Percentiles rank a stretch among this genome's conserved stretches.
phyloP scores from a whole-genome alignment of 1,140 invertebrate genomes.

The Diabrotica undecimpunctata region DNA sequence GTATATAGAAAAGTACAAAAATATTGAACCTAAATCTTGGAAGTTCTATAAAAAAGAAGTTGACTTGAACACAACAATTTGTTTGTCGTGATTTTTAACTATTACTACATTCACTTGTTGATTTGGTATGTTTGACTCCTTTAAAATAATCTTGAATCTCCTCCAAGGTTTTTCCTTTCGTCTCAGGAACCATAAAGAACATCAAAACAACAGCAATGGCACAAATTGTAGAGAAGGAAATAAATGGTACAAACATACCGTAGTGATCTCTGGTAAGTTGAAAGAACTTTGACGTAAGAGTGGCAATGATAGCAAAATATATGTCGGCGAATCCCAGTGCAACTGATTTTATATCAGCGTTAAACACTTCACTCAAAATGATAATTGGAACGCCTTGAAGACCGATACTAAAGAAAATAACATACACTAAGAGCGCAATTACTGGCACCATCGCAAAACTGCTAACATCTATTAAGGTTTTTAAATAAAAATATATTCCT shows the following conservation, averaged over 20 bases:
- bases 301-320: conserved; percentile 68
- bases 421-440: conserved; percentile 62
- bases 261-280: conserved; percentile 58
- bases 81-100: not conserved
- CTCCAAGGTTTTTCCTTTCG: conserved; percentile 46
- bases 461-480: conserved; percentile 34
- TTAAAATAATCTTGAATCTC: conserved; percentile 41
- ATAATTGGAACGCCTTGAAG: conserved; percentile 69
- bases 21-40: too few relatives aligned
- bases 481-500: conserved; percentile 60
- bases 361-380: conserved; percentile 71
- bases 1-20: too few relatives aligned
- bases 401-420: conserved; percentile 66
- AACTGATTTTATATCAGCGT: conserved; percentile 65
- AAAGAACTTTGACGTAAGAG: conserved; percentile 72
- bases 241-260: conserved; percentile 69
- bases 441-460: conserved; percentile 54
- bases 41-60: too few relatives aligned
- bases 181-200: conserved; percentile 68
- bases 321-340: conserved; percentile 68
- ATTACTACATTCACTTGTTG: not conserved
- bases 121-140: conserved; percentile 15
- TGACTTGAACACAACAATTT: too few relatives aligned
- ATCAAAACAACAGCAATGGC: conserved; percentile 61
- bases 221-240: conserved; percentile 67